Evolutionary conservation across 1,140 invertebrate species (phyloP).

Genomic region (Diachasmimorpha longicaudata): DNA sequence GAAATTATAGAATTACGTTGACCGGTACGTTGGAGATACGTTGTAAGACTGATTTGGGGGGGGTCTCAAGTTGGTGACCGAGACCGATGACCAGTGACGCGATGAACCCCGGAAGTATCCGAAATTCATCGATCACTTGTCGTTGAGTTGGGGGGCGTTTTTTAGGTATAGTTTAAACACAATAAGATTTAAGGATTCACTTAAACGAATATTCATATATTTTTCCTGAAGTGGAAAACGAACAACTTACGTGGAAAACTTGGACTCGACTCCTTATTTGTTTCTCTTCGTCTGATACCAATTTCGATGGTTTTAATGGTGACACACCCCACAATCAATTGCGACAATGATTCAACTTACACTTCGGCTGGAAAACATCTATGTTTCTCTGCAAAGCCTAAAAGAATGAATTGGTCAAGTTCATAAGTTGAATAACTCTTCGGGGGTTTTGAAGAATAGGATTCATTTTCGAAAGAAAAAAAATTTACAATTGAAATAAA

Average conservation of each 20-base stretch:
- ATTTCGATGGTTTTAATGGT: background rate
- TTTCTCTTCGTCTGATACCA: background rate
- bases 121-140: too few species aligned
- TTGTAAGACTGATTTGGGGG: too few species aligned
- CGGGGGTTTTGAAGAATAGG: too few species aligned
- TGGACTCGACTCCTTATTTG: background rate
- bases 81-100: too few species aligned
- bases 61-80: too few species aligned
- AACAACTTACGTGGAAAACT: background rate
- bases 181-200: background rate
- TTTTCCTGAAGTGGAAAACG: background rate
- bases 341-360: background rate
- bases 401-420: background rate
- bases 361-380: background rate
- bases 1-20: too few species aligned
- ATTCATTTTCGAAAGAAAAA: too few species aligned
- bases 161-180: too few species aligned
- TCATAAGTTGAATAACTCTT: background rate
- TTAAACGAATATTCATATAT: background rate
- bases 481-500: too few species aligned
- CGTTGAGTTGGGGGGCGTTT: too few species aligned
- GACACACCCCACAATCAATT: background rate
- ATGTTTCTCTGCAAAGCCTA: background rate
- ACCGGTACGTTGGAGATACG: too few species aligned
- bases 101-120: too few species aligned